Base-by-base conservation (phyloP, 2,113 vertebrate species). In the Noctilio leporinus region DNA sequence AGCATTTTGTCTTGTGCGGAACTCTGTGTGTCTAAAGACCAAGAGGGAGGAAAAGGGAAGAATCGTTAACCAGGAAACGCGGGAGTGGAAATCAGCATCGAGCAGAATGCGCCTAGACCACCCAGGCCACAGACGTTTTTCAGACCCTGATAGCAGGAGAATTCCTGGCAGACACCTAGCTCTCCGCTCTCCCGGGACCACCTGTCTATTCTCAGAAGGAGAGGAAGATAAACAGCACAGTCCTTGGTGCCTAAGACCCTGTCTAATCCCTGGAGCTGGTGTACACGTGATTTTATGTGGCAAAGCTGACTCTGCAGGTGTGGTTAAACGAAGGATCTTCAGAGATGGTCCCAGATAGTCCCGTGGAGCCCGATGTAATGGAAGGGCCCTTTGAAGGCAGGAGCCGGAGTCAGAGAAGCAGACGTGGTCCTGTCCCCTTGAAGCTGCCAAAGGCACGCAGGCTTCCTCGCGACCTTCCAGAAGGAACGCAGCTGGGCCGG, bases 111-210 rank as follows among this genome's bases (percentile, higher is more conserved):
- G 30, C 28, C 70, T 4, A 43, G 75, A 55, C 30, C 19, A 5
- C 12, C 0, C 30, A 80, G 84, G 47, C 81, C 57, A 38, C 28
- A 64, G 86, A 38, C 11, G 49, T 2, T 55, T 53, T 7, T 64
- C 53, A 85, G 57, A 38, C 70, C 91, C 51, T 28, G 40, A 51
- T 83, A 62, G 64, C 10, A 89, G 93, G 85, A 59, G 38, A 43
- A 11, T 70, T 80, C 38, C 81, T 78, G 73, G 40, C 59, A 91
- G 80, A 38, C 20, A 62, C 33, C n/a, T 19, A 1, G n/a, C 7
- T 75, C 16, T 91, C 24, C 55, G 40, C 62, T 57, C 53, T 45
- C 33, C 59, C 0, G 49, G 59, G 59, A 40, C 11, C 30, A 47
- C 14, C 51, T 40, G 33, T 0, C 2, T 4, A 38, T 55, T 70